Conservation (phyloP, 2,888 invertebrate genomes). For the Osedax fenrisi region DNA sequence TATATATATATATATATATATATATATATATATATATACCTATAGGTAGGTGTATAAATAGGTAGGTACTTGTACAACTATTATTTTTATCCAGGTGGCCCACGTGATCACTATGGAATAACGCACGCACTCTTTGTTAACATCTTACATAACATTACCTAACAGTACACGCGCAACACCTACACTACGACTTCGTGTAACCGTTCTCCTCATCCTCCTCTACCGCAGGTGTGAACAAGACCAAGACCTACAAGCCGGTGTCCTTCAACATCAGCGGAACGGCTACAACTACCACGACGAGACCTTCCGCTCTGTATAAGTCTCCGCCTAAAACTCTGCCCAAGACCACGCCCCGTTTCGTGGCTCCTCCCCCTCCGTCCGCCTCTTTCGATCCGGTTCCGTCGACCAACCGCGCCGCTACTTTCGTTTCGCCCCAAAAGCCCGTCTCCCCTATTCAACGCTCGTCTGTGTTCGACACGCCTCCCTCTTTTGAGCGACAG, state of each 20-base stretch:
- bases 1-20: no score
- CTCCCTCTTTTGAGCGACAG: neutral
- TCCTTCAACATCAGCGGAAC: neutral
- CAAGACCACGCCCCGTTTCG: neutral
- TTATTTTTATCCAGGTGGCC: no score
- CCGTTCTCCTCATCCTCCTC: no score
- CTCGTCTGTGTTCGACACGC: neutral
- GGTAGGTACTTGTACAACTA: no score
- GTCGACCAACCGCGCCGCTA: neutral
- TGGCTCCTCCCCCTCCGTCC: neutral
- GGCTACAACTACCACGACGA: neutral
- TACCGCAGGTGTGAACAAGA: neutral
- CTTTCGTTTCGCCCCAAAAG: neutral
- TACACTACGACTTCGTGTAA: no score
- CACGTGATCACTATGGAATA: no score
- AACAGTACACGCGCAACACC: no score
- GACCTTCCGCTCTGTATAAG: neutral
- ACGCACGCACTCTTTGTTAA: no score
- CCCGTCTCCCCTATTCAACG: neutral
- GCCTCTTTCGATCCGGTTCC: neutral
- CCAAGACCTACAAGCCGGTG: neutral
- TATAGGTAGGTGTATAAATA: no score
- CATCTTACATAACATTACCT: no score
- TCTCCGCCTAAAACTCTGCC: neutral
- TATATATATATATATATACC: no score